A percentile compares a stretch with the other conserved stretches of the same genome.
Evolutionary conservation across 2,888 invertebrate species (phyloP).

Genomic region (Melipona bicolor): DNA sequence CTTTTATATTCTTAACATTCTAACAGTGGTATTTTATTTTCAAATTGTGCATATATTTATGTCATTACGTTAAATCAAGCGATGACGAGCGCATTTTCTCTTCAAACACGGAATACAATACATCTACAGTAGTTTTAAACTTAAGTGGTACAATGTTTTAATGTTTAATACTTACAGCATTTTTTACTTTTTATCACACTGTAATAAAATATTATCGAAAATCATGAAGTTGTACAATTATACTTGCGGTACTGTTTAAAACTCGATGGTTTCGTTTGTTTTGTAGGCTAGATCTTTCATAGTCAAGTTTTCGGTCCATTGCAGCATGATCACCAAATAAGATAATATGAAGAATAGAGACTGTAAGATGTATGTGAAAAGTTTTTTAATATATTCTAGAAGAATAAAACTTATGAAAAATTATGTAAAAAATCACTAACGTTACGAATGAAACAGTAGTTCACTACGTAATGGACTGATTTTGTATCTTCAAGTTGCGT

Average conservation of each 20-base stretch:
- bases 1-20: no score
- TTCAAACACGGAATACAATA: no score
- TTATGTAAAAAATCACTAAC: conserved; percentile 33
- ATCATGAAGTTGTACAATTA: accelerated
- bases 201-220: neutral
- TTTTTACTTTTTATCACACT: neutral
- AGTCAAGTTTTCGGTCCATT: neutral
- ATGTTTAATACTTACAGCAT: neutral
- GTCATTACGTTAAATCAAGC: no score
- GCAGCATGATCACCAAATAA: conserved; percentile 50
- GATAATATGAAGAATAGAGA: conserved; percentile 30
- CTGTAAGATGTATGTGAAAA: conserved; percentile 1
- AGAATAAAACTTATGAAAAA: accelerated
- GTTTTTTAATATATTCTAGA: no score
- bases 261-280: neutral
- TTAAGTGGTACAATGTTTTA: neutral
- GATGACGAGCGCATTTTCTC: no score
- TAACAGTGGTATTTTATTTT: no score
- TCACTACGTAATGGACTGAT: conserved; percentile 27
- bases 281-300: accelerated
- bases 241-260: neutral
- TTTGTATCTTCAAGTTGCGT: conserved; percentile 1
- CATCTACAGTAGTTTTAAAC: no score
- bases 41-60: no score
- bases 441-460: conserved; percentile 19